Conservation (phyloP, 1,140 invertebrate species). For the Drosophila bifasciata region DNA sequence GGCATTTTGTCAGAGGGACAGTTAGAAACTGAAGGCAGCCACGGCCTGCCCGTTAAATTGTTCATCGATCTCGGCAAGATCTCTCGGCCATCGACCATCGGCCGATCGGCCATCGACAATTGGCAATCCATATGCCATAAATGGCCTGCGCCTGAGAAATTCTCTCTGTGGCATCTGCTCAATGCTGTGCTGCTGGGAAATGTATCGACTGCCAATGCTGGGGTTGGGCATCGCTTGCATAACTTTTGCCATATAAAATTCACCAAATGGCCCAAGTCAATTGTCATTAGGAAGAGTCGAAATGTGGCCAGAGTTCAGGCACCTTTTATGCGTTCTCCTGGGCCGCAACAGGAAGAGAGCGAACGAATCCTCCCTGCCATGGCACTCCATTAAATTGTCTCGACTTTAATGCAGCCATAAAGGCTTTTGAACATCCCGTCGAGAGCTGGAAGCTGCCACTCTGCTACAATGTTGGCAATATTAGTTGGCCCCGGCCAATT, state of each 20-base stretch:
- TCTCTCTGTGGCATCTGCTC: constrained; percentile 53
- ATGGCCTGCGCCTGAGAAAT: constrained; percentile 73
- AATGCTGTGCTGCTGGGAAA: constrained; percentile 58
- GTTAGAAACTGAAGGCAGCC: constrained; percentile 74
- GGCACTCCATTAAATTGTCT: constrained; percentile 6
- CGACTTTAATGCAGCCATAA: constrained; percentile 9
- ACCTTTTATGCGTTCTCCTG: constrained; percentile 21
- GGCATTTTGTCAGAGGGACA: constrained; percentile 82
- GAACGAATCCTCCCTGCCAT: no score
- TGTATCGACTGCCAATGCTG: constrained; percentile 57
- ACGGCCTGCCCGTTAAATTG: constrained; percentile 52
- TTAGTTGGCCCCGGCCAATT: constrained; percentile 61
- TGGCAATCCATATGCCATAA: constrained; percentile 70
- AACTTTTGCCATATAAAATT: constrained; percentile 46
- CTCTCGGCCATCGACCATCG: constrained; percentile 46
- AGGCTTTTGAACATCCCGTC: neutral
- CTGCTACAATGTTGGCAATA: constrained; percentile 69
- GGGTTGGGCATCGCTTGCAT: constrained; percentile 43
- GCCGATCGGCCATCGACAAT: constrained; percentile 54
- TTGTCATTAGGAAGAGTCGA: constrained; percentile 7
- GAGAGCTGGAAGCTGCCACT: constrained; percentile 5
- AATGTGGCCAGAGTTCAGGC: constrained; percentile 27
- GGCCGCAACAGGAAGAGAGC: neutral
- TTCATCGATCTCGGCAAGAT: constrained; percentile 52
- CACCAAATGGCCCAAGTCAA: constrained; percentile 35